A percentile compares a stretch with the other conserved stretches of the same genome.
Evolutionary conservation across 2,113 vertebrate genomes (phyloP).

Genomic region (Xenus cinereus): DNA sequence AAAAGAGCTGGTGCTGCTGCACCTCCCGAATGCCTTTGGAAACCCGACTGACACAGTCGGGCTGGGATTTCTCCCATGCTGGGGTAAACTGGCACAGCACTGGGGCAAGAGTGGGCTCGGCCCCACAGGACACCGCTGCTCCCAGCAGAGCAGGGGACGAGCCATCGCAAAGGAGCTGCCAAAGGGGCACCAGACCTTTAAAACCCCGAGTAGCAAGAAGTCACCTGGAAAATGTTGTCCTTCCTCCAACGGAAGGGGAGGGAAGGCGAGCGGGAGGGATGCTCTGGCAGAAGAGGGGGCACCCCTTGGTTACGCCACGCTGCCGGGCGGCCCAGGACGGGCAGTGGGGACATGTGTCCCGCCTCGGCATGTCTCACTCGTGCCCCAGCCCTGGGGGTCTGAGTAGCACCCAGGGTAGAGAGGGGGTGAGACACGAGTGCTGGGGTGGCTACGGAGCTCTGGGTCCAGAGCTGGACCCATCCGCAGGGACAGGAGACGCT

Average conservation of each 20-base stretch:
- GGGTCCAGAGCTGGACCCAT: neutral
- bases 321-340: neutral
- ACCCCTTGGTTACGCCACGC: neutral
- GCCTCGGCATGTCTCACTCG: rapidly evolving
- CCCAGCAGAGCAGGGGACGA: neutral
- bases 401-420: neutral
- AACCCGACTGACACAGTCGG: rapidly evolving
- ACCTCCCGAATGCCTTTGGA: neutral
- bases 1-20: rapidly evolving
- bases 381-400: neutral
- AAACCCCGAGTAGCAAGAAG: neutral
- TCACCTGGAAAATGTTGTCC: neutral
- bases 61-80: neutral
- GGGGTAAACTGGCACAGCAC: neutral
- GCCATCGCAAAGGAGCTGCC: neutral
- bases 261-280: neutral
- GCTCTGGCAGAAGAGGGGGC: neutral
- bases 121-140: neutral
- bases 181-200: neutral
- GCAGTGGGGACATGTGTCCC: neutral
- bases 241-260: neutral
- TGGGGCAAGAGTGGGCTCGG: neutral
- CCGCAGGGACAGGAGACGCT: neutral
- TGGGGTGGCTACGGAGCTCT: neutral
- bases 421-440: neutral